These are phyloP conservation scores for Thalassaphorura encarpata DNA, from an alignment of 1,140 invertebrate species.

Conservation along the genomic window DNA sequence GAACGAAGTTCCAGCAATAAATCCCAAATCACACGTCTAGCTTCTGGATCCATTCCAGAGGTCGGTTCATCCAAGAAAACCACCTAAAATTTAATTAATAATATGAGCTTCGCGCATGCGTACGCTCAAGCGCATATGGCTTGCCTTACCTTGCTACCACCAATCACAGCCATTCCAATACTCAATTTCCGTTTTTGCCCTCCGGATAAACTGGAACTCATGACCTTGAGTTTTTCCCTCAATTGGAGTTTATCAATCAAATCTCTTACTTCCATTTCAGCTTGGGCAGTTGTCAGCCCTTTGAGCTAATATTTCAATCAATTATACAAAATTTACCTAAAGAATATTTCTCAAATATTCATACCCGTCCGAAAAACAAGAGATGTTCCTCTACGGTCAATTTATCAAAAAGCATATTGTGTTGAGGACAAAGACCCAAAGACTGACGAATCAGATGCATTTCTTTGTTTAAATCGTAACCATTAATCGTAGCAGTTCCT, in stretches of 20 bases:
- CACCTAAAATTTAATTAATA: too few species aligned
- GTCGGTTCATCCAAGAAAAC: slow-evolving; percentile 30
- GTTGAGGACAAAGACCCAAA: slow-evolving; percentile 85
- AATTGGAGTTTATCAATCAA: slow-evolving; percentile 40
- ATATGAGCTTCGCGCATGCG: too few species aligned
- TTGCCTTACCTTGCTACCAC: slow-evolving; percentile 36
- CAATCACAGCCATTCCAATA: slow-evolving; percentile 45
- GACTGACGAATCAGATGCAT: slow-evolving; percentile 51
- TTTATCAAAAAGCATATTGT: slow-evolving; percentile 85
- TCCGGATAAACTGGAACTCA: slow-evolving; percentile 41
- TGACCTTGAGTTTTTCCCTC: slow-evolving; percentile 41
- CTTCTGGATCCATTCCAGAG: slow-evolving; percentile 52
- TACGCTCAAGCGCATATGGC: too few species aligned
- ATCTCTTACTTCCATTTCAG: slow-evolving; percentile 36
- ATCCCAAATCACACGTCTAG: slow-evolving; percentile 50
- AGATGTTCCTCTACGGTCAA: slow-evolving; percentile 87
- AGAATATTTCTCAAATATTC: slow-evolving; percentile 25
- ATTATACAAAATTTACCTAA: background rate
- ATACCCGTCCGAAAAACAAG: slow-evolving; percentile 67
- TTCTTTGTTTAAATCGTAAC: slow-evolving; percentile 54
- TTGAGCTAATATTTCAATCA: slow-evolving; percentile 38
- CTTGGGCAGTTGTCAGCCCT: slow-evolving; percentile 35
- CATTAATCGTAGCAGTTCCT: slow-evolving; percentile 57
- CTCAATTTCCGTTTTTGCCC: slow-evolving; percentile 47
- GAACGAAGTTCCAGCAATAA: slow-evolving; percentile 42